phyloP scores from a whole-genome alignment of 2,113 vertebrate genomes.

The Chelonoidis abingdonii region DNA sequence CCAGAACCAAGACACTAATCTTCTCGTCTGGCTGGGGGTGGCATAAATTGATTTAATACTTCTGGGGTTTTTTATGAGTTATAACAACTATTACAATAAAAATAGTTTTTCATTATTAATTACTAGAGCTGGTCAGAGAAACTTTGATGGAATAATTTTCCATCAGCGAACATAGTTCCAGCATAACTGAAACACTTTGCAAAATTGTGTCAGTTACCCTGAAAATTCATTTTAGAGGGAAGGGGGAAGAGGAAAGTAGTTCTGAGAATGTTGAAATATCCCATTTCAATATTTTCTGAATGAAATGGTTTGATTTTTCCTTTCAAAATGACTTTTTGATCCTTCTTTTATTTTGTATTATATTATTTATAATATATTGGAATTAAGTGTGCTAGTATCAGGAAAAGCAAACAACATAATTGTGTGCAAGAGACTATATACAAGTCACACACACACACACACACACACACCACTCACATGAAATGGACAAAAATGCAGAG shows the following conservation, averaged over 20 bases:
- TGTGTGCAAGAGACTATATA: neutral
- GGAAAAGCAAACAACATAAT: conserved; percentile 16
- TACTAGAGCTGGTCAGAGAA: conserved; percentile 26
- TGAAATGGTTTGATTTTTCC: neutral
- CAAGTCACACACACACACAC: neutral
- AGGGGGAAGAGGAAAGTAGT: neutral
- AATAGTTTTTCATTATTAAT: neutral
- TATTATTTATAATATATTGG: neutral
- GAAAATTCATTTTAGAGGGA: neutral
- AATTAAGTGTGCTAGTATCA: fast-evolving
- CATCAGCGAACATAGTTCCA: conserved; percentile 17
- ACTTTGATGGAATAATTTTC: conserved; percentile 19
- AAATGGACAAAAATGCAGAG: neutral
- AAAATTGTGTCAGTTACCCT: conserved; percentile 1
- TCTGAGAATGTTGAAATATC: neutral
- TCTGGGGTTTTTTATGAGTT: neutral
- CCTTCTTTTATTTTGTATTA: neutral
- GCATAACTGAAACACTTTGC: conserved; percentile 8
- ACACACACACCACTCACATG: neutral
- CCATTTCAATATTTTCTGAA: neutral
- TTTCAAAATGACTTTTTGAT: neutral
- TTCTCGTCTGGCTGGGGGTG: conserved; percentile 19
- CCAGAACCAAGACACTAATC: conserved; percentile 60
- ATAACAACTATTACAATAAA: neutral
- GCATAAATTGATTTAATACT: conserved; percentile 65